Conservation (phyloP, 2,113 vertebrate genomes). For the Trichechus manatus region DNA sequence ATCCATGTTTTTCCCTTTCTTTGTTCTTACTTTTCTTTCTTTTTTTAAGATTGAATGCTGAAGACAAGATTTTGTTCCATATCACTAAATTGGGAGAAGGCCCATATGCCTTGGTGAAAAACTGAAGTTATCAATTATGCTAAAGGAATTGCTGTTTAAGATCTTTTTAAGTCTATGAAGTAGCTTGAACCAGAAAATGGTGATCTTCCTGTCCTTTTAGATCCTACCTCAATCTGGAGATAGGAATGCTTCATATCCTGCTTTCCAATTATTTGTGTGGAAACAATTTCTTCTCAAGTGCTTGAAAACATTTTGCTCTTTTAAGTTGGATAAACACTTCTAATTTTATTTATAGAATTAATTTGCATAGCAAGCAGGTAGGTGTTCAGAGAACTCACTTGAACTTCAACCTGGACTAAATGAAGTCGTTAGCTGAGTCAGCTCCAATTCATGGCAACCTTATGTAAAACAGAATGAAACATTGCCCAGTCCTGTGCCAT, state of each 20-base stretch:
- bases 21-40: background rate
- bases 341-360: slow-evolving; percentile 35
- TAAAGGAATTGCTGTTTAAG: background rate
- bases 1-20: background rate
- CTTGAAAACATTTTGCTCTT: slow-evolving; percentile 1
- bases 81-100: background rate
- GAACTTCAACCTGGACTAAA: background rate
- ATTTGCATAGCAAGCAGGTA: background rate
- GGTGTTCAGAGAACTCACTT: background rate
- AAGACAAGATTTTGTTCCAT: background rate
- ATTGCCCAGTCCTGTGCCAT: background rate
- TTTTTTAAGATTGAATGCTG: background rate
- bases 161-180: background rate
- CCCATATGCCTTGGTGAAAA: background rate
- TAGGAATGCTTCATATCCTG: background rate
- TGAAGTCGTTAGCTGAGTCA: background rate
- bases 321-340: background rate
- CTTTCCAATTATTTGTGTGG: background rate
- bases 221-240: background rate
- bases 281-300: background rate
- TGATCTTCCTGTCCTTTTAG: background rate
- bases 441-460: background rate
- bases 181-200: background rate
- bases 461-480: background rate
- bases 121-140: background rate